Evolutionary conservation across 1,140 invertebrate genomes (phyloP).

Genomic region (Listronotus oregonensis): DNA sequence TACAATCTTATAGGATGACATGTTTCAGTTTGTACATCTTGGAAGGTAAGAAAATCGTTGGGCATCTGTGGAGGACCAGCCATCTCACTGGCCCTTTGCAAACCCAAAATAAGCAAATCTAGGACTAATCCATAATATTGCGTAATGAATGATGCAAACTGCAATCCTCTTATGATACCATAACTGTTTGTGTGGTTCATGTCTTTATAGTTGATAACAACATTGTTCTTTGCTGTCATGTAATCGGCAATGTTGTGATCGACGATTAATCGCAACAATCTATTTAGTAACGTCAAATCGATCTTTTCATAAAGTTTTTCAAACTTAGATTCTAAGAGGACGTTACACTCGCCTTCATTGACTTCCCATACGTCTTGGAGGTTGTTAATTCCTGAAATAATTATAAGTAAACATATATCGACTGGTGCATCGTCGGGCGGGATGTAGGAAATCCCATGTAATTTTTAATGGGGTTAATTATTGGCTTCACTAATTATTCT

Average conservation of each 20-base stretch:
- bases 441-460: too few relatives aligned
- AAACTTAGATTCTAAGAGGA: constrained; percentile 95
- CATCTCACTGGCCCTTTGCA: constrained; percentile 97
- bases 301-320: constrained; percentile 99
- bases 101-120: constrained; percentile 92
- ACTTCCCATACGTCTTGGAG: constrained; percentile 99
- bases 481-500: too few relatives aligned
- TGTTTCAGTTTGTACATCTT: constrained; percentile 89
- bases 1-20: constrained; percentile 97
- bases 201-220: constrained; percentile 99
- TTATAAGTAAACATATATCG: too few relatives aligned
- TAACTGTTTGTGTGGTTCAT: constrained; percentile 99
- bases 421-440: too few relatives aligned
- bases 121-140: constrained; percentile 97
- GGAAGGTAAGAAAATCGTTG: constrained; percentile 94
- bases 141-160: constrained; percentile 98
- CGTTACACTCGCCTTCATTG: constrained; percentile 96
- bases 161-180: constrained; percentile 94
- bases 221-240: constrained; percentile 99
- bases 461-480: too few relatives aligned
- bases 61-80: constrained; percentile 98
- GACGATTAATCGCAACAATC: constrained; percentile 93
- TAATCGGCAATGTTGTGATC: constrained; percentile 99
- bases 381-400: constrained; percentile 85
- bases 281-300: constrained; percentile 96